These are phyloP conservation scores for Tenthredo mesomela DNA, from an alignment of 2,888 invertebrate species.

Conservation along the genomic window DNA sequence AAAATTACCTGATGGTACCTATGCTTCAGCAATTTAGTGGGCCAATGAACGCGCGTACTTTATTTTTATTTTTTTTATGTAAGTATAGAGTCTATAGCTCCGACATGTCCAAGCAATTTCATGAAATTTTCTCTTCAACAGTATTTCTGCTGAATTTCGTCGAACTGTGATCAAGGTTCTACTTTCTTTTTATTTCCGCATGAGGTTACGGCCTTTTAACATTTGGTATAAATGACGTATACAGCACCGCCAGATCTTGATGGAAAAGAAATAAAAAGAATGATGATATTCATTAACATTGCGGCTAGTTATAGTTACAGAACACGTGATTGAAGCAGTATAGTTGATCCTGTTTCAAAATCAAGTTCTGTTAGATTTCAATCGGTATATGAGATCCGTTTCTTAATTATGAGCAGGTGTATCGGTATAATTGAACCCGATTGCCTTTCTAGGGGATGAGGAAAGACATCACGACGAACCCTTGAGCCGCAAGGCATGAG, in stretches of 20 bases:
- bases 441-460: neutral
- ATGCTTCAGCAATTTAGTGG: neutral
- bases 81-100: neutral
- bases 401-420: neutral
- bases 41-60: neutral
- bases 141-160: neutral
- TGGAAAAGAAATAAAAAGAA: neutral
- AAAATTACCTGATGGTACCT: neutral
- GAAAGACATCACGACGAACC: constrained; percentile 4
- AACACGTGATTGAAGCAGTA: too few relatives aligned
- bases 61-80: neutral
- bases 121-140: neutral
- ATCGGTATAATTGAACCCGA: neutral
- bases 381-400: neutral
- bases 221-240: neutral
- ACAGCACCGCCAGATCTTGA: neutral
- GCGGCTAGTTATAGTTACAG: neutral
- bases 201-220: neutral
- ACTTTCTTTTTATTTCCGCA: neutral
- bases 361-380: neutral
- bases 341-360: constrained; percentile 6
- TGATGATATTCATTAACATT: neutral
- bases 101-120: neutral
- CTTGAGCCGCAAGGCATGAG: constrained; percentile 28
- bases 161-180: neutral